Percentiles rank a stretch among this genome's conserved stretches.
These are phyloP conservation scores for Nymphicus hollandicus DNA, from an alignment of 2,113 vertebrate genomes.

Conservation along the genomic window DNA sequence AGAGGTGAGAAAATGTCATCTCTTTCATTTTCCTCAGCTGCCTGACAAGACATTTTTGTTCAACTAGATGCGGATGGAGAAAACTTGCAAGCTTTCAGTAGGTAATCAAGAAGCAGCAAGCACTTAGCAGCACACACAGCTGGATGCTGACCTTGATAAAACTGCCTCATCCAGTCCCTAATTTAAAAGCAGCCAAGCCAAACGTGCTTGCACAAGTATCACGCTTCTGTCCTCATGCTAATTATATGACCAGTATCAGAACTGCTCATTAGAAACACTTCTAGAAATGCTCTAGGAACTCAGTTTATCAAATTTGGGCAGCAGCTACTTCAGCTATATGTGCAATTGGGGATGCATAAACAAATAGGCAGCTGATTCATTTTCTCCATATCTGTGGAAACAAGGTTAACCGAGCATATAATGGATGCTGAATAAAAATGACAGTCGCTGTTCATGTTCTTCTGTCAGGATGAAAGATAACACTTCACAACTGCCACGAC, in stretches of 20 bases:
- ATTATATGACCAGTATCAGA: background rate
- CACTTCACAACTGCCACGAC: background rate
- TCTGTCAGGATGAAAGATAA: background rate
- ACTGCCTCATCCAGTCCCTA: background rate
- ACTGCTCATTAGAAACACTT: background rate
- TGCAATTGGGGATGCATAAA: background rate
- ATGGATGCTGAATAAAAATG: background rate
- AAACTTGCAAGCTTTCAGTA: background rate
- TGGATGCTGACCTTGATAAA: background rate
- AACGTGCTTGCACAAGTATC: background rate
- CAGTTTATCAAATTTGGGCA: accelerated
- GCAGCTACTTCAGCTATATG: background rate
- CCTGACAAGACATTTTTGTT: background rate
- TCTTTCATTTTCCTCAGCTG: background rate
- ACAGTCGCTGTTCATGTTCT: background rate
- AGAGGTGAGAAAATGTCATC: background rate
- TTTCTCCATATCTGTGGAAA: background rate
- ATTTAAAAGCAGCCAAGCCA: background rate
- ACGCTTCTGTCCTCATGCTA: background rate
- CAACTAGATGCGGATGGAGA: accelerated
- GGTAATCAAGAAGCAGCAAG: background rate
- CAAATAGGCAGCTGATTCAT: background rate
- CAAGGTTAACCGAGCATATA: background rate
- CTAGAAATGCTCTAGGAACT: background rate
- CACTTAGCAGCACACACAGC: background rate